Percentiles rank a stretch among this genome's conserved stretches.
phyloP scores from a whole-genome alignment of 2,797 vertebrate species.

The Vultur gryphus region DNA sequence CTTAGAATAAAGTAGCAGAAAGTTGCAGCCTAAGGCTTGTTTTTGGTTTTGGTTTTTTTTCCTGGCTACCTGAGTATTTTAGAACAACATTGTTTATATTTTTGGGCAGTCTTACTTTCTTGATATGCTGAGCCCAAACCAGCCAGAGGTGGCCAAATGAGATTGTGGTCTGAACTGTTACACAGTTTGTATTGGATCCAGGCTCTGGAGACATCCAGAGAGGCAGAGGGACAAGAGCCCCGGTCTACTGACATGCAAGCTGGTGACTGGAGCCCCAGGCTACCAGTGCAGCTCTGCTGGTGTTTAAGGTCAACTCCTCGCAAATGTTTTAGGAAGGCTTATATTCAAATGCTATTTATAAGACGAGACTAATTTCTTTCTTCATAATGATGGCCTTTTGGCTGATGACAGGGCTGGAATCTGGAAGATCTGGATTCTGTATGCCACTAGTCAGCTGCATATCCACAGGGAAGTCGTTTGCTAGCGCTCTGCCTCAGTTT shows the following conservation, averaged over 20 bases:
- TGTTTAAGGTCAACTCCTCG: slow-evolving; percentile 50
- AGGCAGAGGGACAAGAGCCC: background rate
- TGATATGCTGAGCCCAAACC: background rate
- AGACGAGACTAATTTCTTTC: slow-evolving; percentile 51
- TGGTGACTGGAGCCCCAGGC: background rate
- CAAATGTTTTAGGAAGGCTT: slow-evolving; percentile 21
- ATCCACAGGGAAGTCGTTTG: slow-evolving; percentile 20
- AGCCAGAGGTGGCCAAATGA: background rate
- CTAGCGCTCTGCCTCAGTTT: slow-evolving; percentile 11
- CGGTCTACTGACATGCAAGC: background rate
- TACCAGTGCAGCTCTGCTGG: background rate
- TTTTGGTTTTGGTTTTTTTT: background rate
- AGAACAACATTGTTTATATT: background rate
- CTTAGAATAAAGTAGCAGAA: background rate
- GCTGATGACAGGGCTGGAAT: slow-evolving; percentile 48
- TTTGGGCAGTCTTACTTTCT: background rate
- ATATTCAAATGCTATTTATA: slow-evolving; percentile 58
- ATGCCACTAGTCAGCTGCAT: background rate
- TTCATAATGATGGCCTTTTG: slow-evolving; percentile 36
- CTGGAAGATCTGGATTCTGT: slow-evolving; percentile 55
- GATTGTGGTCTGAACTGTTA: background rate
- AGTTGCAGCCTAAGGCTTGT: background rate
- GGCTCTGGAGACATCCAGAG: background rate
- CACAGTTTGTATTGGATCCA: background rate
- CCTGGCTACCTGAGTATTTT: background rate